Evolutionary conservation across 2,113 vertebrate genomes (phyloP).

Genomic region (Apaloderma vittatum): DNA sequence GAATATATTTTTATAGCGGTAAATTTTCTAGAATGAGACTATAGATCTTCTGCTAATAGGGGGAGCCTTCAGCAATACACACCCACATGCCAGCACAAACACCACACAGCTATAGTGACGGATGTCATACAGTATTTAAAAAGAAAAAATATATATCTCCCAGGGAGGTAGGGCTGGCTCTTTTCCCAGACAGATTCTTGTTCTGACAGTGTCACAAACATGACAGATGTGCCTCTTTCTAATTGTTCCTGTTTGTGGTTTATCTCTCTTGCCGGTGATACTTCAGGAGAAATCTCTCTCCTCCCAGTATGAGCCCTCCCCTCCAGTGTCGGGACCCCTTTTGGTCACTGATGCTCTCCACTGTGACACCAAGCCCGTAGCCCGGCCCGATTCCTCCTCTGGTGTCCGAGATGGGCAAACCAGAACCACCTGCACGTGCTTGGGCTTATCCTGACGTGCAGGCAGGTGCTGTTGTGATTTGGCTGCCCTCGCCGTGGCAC

Average conservation of each 20-base stretch:
- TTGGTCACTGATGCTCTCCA: background rate
- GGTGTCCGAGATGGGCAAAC: too few species aligned
- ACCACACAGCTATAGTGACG: background rate
- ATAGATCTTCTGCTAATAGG: slow-evolving; percentile 34
- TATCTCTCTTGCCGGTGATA: background rate
- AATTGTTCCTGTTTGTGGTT: slow-evolving; percentile 22
- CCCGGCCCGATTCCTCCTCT: rapidly evolving
- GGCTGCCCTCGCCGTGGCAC: background rate
- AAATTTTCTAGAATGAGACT: slow-evolving; percentile 18
- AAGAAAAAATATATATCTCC: background rate
- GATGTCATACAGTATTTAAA: slow-evolving; percentile 14
- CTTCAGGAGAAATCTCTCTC: background rate
- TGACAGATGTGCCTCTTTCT: slow-evolving; percentile 38
- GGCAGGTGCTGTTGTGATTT: rapidly evolving
- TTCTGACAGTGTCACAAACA: background rate
- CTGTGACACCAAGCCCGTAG: rapidly evolving
- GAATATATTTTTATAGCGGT: slow-evolving; percentile 10
- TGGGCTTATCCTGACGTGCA: rapidly evolving
- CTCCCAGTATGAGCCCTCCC: background rate
- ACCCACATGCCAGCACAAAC: background rate
- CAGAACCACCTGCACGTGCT: rapidly evolving
- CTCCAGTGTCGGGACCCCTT: background rate
- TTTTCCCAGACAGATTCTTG: slow-evolving; percentile 10
- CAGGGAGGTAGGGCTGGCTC: slow-evolving; percentile 23
- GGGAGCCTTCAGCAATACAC: slow-evolving; percentile 29